Percentiles rank a stretch among this genome's conserved stretches.
phyloP scores from a whole-genome alignment of 2,888 invertebrate genomes.

The Stictocephala bisonia region DNA sequence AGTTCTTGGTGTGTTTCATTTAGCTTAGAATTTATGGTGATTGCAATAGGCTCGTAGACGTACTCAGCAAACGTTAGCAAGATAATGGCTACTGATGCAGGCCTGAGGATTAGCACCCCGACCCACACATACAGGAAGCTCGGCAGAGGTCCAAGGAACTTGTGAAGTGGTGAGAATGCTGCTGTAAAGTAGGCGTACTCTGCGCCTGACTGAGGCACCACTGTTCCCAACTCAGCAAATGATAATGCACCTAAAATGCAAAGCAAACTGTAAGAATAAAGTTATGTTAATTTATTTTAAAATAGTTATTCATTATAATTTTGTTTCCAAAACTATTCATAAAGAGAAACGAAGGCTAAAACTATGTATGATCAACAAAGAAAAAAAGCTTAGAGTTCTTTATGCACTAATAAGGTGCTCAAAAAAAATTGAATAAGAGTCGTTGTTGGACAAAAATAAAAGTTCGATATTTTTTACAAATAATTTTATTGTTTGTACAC shows the following conservation, averaged over 20 bases:
- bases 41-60: constrained; percentile 74
- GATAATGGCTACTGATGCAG: constrained; percentile 83
- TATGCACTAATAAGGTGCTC: no score
- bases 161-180: constrained; percentile 75
- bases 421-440: no score
- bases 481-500: no score
- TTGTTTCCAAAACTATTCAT: no score
- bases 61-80: constrained; percentile 83
- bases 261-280: no score
- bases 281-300: no score
- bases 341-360: no score
- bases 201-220: constrained; percentile 82
- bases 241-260: constrained; percentile 76
- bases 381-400: no score
- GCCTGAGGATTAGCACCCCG: constrained; percentile 78
- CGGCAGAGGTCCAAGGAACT: constrained; percentile 78
- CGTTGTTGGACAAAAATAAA: no score
- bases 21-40: constrained; percentile 63
- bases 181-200: constrained; percentile 84
- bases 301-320: no score
- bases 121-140: constrained; percentile 84
- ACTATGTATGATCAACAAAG: no score
- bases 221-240: constrained; percentile 84
- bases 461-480: no score
- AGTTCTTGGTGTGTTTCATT: constrained; percentile 64